A percentile compares a stretch with the other conserved stretches of the same genome.
phyloP scores from a whole-genome alignment of 2,113 vertebrate genomes.

The Ginglymostoma cirratum region DNA sequence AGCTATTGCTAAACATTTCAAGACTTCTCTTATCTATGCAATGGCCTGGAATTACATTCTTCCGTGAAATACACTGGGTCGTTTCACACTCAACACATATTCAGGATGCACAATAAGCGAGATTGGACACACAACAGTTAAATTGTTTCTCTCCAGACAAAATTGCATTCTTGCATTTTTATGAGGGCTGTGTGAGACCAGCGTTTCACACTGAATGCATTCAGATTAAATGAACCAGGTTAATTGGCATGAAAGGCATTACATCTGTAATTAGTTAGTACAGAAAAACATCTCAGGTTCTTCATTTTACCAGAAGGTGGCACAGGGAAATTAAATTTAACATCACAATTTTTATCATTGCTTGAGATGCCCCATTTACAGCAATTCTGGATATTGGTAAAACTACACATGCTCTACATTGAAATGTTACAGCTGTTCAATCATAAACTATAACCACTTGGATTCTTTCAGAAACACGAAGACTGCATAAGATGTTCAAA shows the following conservation, averaged over 20 bases:
- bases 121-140: not conserved
- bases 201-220: constrained; percentile 16
- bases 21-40: constrained; percentile 6
- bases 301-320: not conserved
- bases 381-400: not conserved
- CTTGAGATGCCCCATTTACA: not conserved
- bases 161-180: not conserved
- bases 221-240: not conserved
- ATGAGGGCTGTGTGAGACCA: not conserved
- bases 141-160: constrained; percentile 20
- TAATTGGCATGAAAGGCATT: not conserved
- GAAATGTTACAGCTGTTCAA: no score
- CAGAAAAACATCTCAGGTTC: not conserved
- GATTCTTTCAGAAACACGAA: not conserved
- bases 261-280: not conserved
- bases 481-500: not conserved
- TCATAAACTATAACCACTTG: not conserved
- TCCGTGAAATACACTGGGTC: not conserved
- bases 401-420: not conserved
- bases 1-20: constrained; percentile 26
- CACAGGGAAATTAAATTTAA: not conserved
- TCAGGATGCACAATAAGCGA: not conserved
- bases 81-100: not conserved
- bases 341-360: not conserved
- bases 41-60: not conserved